Evolutionary conservation across 2,113 vertebrate species (phyloP).

Genomic region (Prolemur simus): DNA sequence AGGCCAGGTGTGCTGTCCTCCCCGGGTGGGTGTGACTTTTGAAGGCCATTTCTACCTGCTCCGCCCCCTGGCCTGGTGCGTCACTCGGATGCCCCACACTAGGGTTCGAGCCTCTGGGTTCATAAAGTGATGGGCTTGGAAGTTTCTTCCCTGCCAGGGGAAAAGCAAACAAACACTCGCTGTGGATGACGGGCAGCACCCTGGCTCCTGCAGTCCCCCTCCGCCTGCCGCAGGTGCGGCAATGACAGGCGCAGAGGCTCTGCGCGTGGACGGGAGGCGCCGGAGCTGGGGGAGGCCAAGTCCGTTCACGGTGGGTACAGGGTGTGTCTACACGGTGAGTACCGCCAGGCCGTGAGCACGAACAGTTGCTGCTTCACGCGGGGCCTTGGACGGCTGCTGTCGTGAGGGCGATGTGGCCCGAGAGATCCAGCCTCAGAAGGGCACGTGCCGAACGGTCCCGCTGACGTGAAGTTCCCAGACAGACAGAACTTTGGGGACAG

Average conservation of each 20-base stretch:
- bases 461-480: neutral
- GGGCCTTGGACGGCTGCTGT: fast-evolving
- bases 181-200: neutral
- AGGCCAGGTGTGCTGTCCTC: fast-evolving
- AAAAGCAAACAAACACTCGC: neutral
- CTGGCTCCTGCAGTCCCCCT: fast-evolving
- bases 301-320: fast-evolving
- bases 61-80: neutral
- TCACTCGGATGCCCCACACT: fast-evolving
- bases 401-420: fast-evolving
- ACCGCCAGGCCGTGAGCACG: fast-evolving
- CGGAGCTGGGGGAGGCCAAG: neutral
- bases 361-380: fast-evolving
- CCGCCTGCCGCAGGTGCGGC: fast-evolving
- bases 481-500: too few relatives aligned
- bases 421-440: neutral
- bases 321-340: fast-evolving
- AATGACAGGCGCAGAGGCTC: fast-evolving
- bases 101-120: neutral
- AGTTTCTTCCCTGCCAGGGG: neutral
- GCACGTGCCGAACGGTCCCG: fast-evolving
- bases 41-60: neutral
- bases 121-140: neutral
- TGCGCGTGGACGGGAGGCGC: fast-evolving
- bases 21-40: fast-evolving